Conservation (phyloP, 2,888 invertebrate genomes). For the Timandra comae region DNA sequence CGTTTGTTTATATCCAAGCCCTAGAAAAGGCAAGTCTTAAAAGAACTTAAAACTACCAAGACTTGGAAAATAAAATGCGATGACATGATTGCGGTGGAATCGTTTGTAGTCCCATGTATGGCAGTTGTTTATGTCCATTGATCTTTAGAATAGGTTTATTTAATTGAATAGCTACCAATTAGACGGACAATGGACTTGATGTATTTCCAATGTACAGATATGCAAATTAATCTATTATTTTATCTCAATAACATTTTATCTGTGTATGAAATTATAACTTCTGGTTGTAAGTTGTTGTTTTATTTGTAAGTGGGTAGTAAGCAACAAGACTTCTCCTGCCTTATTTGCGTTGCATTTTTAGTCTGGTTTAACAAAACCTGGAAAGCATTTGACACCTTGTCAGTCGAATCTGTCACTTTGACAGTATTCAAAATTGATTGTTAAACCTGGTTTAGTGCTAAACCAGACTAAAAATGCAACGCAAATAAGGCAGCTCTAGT, state of each 20-base stretch:
- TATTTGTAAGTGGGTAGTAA: too few species aligned
- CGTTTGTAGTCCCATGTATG: slow-evolving; percentile 19
- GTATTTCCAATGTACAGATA: neutral
- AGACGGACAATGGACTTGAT: slow-evolving; percentile 4
- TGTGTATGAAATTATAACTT: too few species aligned
- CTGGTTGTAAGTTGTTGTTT: slow-evolving; percentile 3
- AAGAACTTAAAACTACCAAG: slow-evolving; percentile 8
- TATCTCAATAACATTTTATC: slow-evolving; percentile 11
- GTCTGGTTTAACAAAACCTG: too few species aligned
- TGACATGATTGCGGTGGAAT: slow-evolving; percentile 12
- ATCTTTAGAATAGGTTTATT: slow-evolving; percentile 3
- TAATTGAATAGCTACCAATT: slow-evolving; percentile 10
- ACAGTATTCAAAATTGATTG: too few species aligned
- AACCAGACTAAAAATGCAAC: too few species aligned
- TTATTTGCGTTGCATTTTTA: too few species aligned
- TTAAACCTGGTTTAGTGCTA: too few species aligned
- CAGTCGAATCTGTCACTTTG: too few species aligned
- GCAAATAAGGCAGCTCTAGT: too few species aligned
- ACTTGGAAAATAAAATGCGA: slow-evolving; percentile 21
- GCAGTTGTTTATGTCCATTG: slow-evolving; percentile 10
- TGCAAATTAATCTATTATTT: slow-evolving; percentile 23
- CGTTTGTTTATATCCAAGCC: too few species aligned
- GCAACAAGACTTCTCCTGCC: too few species aligned
- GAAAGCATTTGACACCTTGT: too few species aligned
- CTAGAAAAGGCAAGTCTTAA: slow-evolving; percentile 10